Evolutionary conservation across 64 coral and sea anemone genomes (phyloP), one percentile per base, ranked within the genome.

Genomic region (Stichodactyla helianthus): DNA sequence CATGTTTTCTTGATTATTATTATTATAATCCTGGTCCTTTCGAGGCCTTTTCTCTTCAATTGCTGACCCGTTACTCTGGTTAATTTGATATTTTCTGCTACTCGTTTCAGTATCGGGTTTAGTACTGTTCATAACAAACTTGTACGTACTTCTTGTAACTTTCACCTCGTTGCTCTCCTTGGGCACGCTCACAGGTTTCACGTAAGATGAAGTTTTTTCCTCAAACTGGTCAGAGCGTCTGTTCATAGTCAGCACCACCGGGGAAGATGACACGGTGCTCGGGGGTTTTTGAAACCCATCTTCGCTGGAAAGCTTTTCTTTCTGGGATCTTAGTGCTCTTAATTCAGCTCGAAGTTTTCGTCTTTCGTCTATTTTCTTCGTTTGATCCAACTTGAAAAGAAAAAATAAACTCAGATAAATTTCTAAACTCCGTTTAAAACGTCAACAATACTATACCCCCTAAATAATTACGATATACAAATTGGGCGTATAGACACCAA

Each of bases 341-440:
- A 96, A 65, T 19, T 96, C 91, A 56, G 86, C 92, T 9, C 94
- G 91, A 18, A 96, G 79, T 57, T 92, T 89, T 51, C 94, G 88
- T 85, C 94, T 85, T 31, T 96, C 94, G 31, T 92, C 84, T 16
- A 96, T 96, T 59, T 89, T 51, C 74, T 93, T 92, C 7, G 94
- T 96, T 50, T 87, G 82, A 60, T 96, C 94, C 58, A 96, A 78
- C 94, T 96, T 44, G 83, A 59, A 59, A 93, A 88, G 23, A 77
- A 19, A 89, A 86, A 65, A 16, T 23, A 70, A 82, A 63, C 17
- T 51, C 19, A 86, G 9, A 12, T 13, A 76, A 44, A 44, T 44
- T 44, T 44, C 1, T 44, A 44, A 44, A 44, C 35, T 44, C 0
- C 35, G 35, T 44, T 44, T 44, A 44, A 3, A 44, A 44, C 35